Percentiles rank a stretch among this genome's conserved stretches.
Evolutionary conservation across 2,797 vertebrate genomes (phyloP).

Genomic region (Crocidura indochinensis): DNA sequence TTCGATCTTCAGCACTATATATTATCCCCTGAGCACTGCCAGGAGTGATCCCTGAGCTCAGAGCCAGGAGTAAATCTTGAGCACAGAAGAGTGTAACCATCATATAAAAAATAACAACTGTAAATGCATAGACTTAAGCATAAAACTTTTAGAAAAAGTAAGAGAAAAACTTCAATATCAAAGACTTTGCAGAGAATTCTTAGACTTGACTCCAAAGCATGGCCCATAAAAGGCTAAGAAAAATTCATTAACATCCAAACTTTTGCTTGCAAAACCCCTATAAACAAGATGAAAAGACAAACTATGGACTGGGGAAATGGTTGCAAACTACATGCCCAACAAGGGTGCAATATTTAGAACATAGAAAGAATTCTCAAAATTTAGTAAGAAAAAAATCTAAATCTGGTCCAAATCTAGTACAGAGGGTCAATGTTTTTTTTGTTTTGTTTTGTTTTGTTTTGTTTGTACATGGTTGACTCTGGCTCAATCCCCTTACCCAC

Average conservation of each 20-base stretch:
- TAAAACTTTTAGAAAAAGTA: not conserved
- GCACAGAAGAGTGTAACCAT: too few relatives aligned
- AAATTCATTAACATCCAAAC: not conserved
- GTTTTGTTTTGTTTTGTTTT: too few relatives aligned
- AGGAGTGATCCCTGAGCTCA: too few relatives aligned
- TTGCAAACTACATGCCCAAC: not conserved
- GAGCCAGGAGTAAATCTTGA: too few relatives aligned
- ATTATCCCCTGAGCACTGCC: too few relatives aligned
- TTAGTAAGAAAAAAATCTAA: not conserved
- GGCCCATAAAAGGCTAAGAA: not conserved
- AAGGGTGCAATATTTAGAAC: not conserved
- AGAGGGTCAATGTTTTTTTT: too few relatives aligned
- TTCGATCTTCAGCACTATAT: too few relatives aligned
- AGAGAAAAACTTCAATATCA: not conserved
- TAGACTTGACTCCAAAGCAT: not conserved
- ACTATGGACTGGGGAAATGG: not conserved
- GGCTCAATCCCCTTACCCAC: too few relatives aligned
- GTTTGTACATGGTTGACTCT: too few relatives aligned
- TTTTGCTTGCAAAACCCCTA: constrained; percentile 9
- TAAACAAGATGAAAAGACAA: not conserved
- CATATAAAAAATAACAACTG: not conserved
- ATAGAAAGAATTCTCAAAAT: not conserved
- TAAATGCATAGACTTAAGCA: not conserved
- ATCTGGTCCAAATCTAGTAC: too few relatives aligned
- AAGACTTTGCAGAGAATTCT: not conserved